Evolutionary conservation across 2,888 invertebrate species (phyloP).

Genomic region (Apamea crenata): DNA sequence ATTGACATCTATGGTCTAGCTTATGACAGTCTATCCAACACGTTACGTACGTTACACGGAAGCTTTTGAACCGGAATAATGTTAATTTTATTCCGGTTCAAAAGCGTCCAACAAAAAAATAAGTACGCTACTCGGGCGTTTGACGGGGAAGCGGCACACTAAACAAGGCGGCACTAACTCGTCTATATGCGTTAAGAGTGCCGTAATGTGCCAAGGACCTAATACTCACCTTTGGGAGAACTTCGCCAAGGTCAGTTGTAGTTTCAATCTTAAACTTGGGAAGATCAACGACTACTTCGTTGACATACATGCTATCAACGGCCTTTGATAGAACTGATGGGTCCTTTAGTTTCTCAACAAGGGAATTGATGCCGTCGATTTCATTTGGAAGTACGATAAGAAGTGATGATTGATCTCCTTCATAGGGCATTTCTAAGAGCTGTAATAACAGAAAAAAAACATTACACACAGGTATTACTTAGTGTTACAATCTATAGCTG

Average conservation of each 20-base stretch:
- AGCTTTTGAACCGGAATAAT: background rate
- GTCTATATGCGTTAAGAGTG: background rate
- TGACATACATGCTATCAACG: slow-evolving; percentile 76
- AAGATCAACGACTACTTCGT: slow-evolving; percentile 91
- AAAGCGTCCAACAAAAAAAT: background rate
- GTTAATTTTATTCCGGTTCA: background rate
- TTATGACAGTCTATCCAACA: background rate
- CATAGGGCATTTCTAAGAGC: slow-evolving; percentile 94
- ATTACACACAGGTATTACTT: background rate
- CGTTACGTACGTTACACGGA: background rate
- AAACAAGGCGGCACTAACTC: too few species aligned
- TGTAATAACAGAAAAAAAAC: slow-evolving; percentile 57
- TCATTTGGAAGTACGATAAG: slow-evolving; percentile 93
- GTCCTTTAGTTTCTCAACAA: slow-evolving; percentile 91
- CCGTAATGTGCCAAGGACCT: background rate
- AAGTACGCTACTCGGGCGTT: background rate
- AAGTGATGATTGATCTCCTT: slow-evolving; percentile 92
- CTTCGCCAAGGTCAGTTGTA: slow-evolving; percentile 91
- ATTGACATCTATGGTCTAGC: background rate
- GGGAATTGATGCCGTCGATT: slow-evolving; percentile 90
- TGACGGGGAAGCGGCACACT: background rate
- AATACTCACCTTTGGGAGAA: slow-evolving; percentile 90
- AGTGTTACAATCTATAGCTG: background rate
- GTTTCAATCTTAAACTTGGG: slow-evolving; percentile 96
- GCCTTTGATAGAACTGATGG: slow-evolving; percentile 83